Conservation (phyloP, 1,140 invertebrate species). For the Bombus superbus region DNA sequence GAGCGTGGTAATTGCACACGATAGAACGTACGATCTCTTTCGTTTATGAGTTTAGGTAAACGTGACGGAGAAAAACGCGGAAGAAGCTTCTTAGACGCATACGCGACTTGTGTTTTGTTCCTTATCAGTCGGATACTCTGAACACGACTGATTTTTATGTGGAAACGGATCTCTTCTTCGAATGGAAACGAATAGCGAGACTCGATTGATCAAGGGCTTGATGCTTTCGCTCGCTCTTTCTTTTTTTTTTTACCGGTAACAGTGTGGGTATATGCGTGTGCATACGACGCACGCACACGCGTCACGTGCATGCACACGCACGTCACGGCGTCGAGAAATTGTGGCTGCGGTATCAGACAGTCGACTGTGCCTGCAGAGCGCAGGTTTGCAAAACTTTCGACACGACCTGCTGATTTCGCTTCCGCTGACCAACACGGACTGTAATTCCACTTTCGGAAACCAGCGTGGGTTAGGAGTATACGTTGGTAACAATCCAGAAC, state of each 20-base stretch:
- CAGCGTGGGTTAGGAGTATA: constrained; percentile 24
- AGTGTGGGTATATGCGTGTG: neutral
- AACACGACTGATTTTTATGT: neutral
- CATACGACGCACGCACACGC: too few relatives aligned
- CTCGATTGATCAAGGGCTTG: neutral
- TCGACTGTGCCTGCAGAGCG: constrained; percentile 18
- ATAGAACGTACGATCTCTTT: too few relatives aligned
- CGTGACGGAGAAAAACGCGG: too few relatives aligned
- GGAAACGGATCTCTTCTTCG: neutral
- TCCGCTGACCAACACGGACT: constrained; percentile 34
- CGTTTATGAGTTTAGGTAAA: too few relatives aligned
- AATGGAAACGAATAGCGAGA: neutral
- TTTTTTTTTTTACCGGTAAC: neutral
- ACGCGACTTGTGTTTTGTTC: neutral
- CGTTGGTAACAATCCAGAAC: constrained; percentile 35
- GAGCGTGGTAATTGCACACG: too few relatives aligned
- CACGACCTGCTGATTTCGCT: constrained; percentile 51
- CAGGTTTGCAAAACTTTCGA: constrained; percentile 46
- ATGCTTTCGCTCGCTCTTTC: neutral
- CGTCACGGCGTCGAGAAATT: constrained; percentile 26
- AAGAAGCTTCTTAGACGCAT: too few relatives aligned
- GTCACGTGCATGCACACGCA: neutral
- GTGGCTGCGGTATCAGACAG: constrained; percentile 38
- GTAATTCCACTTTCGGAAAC: constrained; percentile 25
- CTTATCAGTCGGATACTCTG: too few relatives aligned